A percentile compares a stretch with the other conserved stretches of the same genome.
These are phyloP conservation scores for Odocoileus hemionus DNA, from an alignment of 2,113 vertebrate genomes.

Conservation along the genomic window DNA sequence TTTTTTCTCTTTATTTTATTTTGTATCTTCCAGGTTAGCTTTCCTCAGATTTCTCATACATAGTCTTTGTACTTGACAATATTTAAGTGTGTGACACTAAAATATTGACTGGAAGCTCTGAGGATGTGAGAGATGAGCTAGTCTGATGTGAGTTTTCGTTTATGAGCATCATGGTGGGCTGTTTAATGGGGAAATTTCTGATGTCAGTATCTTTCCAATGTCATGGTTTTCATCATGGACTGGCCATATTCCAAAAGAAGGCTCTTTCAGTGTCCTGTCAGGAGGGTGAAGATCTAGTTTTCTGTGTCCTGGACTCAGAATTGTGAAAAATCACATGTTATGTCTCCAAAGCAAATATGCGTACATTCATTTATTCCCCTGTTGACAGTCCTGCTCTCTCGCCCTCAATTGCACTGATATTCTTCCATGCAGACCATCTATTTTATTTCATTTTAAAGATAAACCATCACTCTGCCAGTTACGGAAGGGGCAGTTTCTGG, in stretches of 20 bases:
- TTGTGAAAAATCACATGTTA: not conserved
- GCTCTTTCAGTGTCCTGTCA: not conserved
- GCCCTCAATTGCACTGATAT: not conserved
- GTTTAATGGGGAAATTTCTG: not conserved
- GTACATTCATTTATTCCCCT: not conserved
- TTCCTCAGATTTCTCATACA: not conserved
- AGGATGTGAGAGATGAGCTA: not conserved
- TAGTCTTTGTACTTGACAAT: not conserved
- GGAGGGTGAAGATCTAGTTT: not conserved
- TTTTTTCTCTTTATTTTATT: not conserved
- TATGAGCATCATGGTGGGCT: not conserved
- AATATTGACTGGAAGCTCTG: not conserved
- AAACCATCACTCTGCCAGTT: not conserved
- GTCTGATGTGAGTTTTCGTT: not conserved
- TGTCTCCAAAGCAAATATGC: not conserved
- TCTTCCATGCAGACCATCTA: not conserved
- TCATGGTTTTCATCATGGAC: not conserved
- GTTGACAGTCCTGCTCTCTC: not conserved
- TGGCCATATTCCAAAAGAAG: not conserved
- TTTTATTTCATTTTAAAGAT: conserved; percentile 26
- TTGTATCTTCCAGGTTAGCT: not conserved
- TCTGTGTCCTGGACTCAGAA: not conserved
- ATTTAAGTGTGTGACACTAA: not conserved
- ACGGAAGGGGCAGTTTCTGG: not conserved
- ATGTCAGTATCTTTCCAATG: not conserved